Conservation (phyloP, 2,113 vertebrate genomes). For the Lampris incognitus region DNA sequence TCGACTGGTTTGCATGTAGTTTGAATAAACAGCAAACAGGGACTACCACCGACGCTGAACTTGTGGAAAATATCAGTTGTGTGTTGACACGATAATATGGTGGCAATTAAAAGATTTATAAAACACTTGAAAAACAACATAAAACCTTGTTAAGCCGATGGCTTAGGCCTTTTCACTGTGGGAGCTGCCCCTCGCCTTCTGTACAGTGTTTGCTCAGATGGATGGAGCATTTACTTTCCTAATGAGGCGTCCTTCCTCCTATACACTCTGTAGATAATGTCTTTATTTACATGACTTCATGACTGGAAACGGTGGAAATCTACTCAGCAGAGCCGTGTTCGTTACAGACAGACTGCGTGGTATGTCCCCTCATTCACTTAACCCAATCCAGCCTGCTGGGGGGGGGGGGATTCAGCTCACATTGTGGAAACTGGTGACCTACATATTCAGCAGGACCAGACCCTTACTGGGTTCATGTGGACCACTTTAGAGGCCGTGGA, state of each 20-base stretch:
- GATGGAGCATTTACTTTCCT: conserved; percentile 45
- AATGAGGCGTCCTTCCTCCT: conserved; percentile 48
- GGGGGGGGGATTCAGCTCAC: not conserved
- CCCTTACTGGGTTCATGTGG: not conserved
- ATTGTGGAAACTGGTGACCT: no score
- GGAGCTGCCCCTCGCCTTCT: not conserved
- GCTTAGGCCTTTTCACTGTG: not conserved
- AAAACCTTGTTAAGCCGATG: not conserved
- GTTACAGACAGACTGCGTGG: conserved; percentile 2
- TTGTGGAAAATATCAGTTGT: not conserved
- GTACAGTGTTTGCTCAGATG: conserved; percentile 26
- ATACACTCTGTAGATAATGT: conserved; percentile 34
- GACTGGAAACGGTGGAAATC: conserved; percentile 17
- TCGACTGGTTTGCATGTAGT: not conserved
- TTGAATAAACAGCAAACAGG: not conserved
- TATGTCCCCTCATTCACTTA: not conserved
- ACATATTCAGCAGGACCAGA: not conserved
- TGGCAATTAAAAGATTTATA: not conserved
- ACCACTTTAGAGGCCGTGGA: conserved; percentile 6
- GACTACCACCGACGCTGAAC: not conserved
- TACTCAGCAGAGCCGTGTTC: conserved; percentile 34
- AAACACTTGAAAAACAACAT: not conserved
- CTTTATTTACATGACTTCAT: conserved; percentile 18
- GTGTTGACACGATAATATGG: not conserved
- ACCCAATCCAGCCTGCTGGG: not conserved